Conservation (phyloP, 2,113 vertebrate species). For the Etheostoma cragini region DNA sequence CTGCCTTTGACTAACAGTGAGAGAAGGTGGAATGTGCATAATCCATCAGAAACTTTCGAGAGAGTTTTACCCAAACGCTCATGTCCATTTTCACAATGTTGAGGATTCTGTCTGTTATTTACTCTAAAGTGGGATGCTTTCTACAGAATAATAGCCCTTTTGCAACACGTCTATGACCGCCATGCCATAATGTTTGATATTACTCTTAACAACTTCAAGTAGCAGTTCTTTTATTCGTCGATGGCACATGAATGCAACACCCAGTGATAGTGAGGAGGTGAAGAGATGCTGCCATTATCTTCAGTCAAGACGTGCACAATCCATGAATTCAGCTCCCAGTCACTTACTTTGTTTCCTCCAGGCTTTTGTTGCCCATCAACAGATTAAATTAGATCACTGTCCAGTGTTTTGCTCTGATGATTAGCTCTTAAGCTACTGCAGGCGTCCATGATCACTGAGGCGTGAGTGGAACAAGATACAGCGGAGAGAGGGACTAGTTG, state of each 20-base stretch:
- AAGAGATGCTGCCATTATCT: constrained; percentile 59
- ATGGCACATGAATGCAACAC: background rate
- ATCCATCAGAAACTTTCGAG: constrained; percentile 42
- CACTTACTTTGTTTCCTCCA: constrained; percentile 43
- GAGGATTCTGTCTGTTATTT: constrained; percentile 11
- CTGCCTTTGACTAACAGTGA: constrained; percentile 29
- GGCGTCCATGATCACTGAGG: constrained; percentile 65
- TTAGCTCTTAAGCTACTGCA: constrained; percentile 74
- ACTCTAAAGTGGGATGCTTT: constrained; percentile 1
- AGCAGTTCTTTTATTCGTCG: background rate
- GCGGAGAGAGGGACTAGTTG: constrained; percentile 64
- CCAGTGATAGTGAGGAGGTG: background rate
- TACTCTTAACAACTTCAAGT: constrained; percentile 4
- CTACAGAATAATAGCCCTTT: background rate
- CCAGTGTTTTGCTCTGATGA: constrained; percentile 75
- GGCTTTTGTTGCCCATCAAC: constrained; percentile 66
- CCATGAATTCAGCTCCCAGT: constrained; percentile 25
- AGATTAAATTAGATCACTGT: constrained; percentile 74
- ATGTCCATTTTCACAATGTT: constrained; percentile 1
- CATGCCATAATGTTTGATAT: constrained; percentile 16
- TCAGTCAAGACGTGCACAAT: constrained; percentile 52
- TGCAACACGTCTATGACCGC: background rate
- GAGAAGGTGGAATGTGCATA: background rate
- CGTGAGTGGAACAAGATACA: constrained; percentile 62
- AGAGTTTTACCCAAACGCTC: constrained; percentile 27